These are phyloP conservation scores for Galeopsomyia nigrocyanea DNA, from an alignment of 2,888 invertebrate genomes.

Conservation along the genomic window DNA sequence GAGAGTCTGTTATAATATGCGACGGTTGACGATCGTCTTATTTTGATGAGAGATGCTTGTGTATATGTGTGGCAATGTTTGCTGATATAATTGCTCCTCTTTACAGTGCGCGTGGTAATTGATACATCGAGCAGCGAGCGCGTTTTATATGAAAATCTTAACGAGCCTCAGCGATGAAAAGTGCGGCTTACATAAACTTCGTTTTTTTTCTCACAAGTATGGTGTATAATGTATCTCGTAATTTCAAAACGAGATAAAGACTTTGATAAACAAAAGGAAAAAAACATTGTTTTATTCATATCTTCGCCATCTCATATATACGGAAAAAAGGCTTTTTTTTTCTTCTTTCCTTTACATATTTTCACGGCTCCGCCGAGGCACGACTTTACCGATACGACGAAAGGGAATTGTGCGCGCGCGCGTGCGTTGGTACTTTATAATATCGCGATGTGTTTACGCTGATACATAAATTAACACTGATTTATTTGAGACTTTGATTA, in stretches of 20 bases:
- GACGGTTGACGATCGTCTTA: too few relatives aligned
- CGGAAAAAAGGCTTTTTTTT: too few relatives aligned
- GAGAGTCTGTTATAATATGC: too few relatives aligned
- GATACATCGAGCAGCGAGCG: constrained; percentile 1
- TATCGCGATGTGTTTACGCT: constrained; percentile 26
- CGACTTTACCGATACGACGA: constrained; percentile 28
- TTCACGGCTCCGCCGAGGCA: neutral
- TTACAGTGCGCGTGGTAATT: neutral
- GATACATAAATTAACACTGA: constrained; percentile 47
- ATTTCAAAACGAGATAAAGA: too few relatives aligned
- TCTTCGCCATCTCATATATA: too few relatives aligned
- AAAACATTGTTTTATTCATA: too few relatives aligned
- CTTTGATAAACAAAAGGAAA: too few relatives aligned
- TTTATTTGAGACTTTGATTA: constrained; percentile 46
- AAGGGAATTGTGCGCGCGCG: constrained; percentile 16
- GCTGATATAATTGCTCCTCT: too few relatives aligned
- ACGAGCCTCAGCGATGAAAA: too few relatives aligned
- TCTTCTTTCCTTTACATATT: neutral
- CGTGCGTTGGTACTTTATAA: neutral
- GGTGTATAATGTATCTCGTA: neutral
- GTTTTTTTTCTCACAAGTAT: constrained; percentile 2
- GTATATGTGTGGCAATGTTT: too few relatives aligned
- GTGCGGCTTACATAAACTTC: neutral
- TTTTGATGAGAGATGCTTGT: too few relatives aligned
- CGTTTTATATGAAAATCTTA: constrained; percentile 5